These are phyloP conservation scores for Mellilla xanthometata DNA, from an alignment of 2,888 invertebrate species.

Conservation along the genomic window DNA sequence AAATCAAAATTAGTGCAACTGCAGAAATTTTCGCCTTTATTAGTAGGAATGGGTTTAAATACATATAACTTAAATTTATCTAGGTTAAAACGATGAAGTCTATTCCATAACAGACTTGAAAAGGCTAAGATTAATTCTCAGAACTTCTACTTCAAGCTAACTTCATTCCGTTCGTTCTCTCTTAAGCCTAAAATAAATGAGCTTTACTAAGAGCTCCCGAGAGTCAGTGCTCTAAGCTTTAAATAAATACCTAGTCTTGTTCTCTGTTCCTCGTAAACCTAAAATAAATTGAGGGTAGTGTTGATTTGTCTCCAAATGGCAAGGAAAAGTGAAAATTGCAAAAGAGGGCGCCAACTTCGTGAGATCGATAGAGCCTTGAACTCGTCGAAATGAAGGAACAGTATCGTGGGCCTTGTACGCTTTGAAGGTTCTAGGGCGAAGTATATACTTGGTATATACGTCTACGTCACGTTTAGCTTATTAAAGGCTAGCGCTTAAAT, in stretches of 20 bases:
- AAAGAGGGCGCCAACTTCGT: slow-evolving; percentile 56
- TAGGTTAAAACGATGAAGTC: too few relatives aligned
- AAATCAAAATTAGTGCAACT: too few relatives aligned
- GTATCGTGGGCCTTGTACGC: slow-evolving; percentile 12
- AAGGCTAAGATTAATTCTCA: slow-evolving; percentile 1
- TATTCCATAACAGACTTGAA: too few relatives aligned
- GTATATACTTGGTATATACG: too few relatives aligned
- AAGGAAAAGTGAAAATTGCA: slow-evolving; percentile 44
- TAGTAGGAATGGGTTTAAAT: too few relatives aligned
- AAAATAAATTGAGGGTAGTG: slow-evolving; percentile 12
- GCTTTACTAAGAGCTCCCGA: neutral
- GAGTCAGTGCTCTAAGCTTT: neutral
- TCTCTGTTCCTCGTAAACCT: slow-evolving; percentile 1
- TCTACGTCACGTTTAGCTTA: too few relatives aligned
- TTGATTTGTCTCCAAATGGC: slow-evolving; percentile 12
- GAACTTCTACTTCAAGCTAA: slow-evolving; percentile 3
- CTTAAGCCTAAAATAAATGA: slow-evolving; percentile 12
- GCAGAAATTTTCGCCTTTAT: too few relatives aligned
- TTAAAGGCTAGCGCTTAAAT: too few relatives aligned
- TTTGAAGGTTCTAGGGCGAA: slow-evolving; percentile 4
- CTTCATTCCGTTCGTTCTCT: neutral
- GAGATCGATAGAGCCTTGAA: slow-evolving; percentile 79
- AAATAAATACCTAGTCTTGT: slow-evolving; percentile 7
- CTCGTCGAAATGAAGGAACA: slow-evolving; percentile 43
- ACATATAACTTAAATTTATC: too few relatives aligned